Conservation (phyloP, 2,113 vertebrate genomes). For the Ranitomeya imitator region DNA sequence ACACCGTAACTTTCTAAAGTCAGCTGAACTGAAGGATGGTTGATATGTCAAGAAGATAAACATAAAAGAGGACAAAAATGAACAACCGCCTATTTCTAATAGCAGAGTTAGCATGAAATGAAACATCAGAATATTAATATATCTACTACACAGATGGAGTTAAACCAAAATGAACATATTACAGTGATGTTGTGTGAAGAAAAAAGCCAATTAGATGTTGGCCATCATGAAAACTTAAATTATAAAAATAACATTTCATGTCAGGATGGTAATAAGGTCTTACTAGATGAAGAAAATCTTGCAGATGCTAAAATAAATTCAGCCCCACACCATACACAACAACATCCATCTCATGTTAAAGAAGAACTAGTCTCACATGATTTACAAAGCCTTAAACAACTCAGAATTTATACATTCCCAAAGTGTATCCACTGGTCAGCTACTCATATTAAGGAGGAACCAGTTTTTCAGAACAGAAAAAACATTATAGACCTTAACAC, state of each 20-base stretch:
- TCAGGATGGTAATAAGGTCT: background rate
- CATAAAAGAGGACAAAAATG: background rate
- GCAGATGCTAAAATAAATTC: background rate
- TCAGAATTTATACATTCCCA: background rate
- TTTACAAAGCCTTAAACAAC: background rate
- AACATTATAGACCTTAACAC: background rate
- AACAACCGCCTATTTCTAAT: background rate
- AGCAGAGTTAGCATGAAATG: background rate
- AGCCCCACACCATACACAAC: background rate
- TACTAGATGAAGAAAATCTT: background rate
- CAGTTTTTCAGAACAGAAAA: background rate
- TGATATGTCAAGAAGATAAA: background rate
- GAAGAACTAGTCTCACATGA: background rate
- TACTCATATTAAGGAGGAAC: slow-evolving; percentile 1
- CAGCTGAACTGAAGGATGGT: background rate
- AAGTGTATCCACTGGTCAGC: background rate
- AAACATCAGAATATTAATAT: background rate
- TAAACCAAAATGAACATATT: background rate
- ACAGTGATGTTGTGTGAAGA: background rate
- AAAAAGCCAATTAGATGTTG: background rate
- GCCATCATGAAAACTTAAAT: background rate
- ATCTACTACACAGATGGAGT: too few relatives aligned
- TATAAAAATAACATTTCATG: background rate
- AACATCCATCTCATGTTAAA: background rate
- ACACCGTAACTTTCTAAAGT: background rate